Percentiles rank a stretch among this genome's conserved stretches.
These are phyloP conservation scores for Seriola aureovittata DNA, from an alignment of 2,113 vertebrate genomes.

Conservation along the genomic window DNA sequence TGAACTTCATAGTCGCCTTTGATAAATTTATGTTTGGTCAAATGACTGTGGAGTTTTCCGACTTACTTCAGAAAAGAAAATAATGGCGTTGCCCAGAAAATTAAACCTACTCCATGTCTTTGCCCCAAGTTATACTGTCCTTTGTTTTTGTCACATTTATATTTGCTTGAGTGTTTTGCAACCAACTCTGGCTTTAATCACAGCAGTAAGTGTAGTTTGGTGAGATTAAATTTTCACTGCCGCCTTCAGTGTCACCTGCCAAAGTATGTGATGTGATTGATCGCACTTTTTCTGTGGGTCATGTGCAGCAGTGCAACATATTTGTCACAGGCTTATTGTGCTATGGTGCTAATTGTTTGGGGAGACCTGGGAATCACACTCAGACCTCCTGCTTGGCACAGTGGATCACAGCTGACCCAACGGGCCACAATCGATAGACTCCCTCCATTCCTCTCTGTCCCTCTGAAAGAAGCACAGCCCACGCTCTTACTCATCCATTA, in stretches of 20 bases:
- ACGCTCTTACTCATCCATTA: background rate
- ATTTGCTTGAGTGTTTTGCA: too few species aligned
- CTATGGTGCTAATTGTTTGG: slow-evolving; percentile 22
- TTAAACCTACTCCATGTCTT: background rate
- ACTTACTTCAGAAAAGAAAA: background rate
- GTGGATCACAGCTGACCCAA: slow-evolving; percentile 17
- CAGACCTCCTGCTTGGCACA: background rate
- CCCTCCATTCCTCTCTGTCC: slow-evolving; percentile 14
- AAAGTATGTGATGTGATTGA: too few species aligned
- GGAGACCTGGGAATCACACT: slow-evolving; percentile 17
- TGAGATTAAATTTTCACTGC: too few species aligned
- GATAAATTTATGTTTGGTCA: slow-evolving; percentile 4
- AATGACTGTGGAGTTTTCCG: background rate
- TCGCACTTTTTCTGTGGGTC: too few species aligned
- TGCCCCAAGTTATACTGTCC: too few species aligned
- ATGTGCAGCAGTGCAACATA: too few species aligned
- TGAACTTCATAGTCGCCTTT: too few species aligned
- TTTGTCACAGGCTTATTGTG: too few species aligned
- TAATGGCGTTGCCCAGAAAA: background rate
- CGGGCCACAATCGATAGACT: background rate
- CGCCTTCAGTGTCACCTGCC: too few species aligned
- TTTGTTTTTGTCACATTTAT: too few species aligned
- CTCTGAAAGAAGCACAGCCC: background rate
- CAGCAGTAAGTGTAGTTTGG: too few species aligned
- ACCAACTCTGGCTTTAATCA: too few species aligned